A percentile compares a stretch with the other conserved stretches of the same genome.
phyloP scores from a whole-genome alignment of 53 echinoderm and acorn worm genomes.

The Actinopyga echinites region DNA sequence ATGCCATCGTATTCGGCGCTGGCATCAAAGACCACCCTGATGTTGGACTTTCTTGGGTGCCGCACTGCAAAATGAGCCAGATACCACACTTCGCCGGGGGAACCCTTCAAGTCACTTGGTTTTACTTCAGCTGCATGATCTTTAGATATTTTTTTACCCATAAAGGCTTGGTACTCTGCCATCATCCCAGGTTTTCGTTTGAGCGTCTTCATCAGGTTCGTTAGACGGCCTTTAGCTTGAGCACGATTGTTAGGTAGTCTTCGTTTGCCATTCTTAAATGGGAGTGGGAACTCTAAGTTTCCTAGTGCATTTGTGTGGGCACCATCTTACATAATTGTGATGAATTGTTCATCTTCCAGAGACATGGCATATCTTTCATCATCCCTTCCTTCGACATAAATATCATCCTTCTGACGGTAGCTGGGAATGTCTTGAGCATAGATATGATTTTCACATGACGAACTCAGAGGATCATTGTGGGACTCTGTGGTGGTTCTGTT shows the following conservation, averaged over 20 bases:
- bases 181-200: constrained; percentile 15
- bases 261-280: constrained; percentile 11
- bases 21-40: constrained; percentile 60
- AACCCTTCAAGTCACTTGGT: not conserved
- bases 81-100: constrained; percentile 34
- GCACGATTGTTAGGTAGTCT: constrained; percentile 45
- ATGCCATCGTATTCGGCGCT: constrained; percentile 40
- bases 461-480: not conserved
- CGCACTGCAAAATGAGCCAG: constrained; percentile 53
- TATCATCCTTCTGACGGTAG: not conserved
- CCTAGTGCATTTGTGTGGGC: constrained; percentile 38
- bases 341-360: constrained; percentile 46
- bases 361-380: constrained; percentile 45
- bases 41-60: constrained; percentile 47
- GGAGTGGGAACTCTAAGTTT: constrained; percentile 48
- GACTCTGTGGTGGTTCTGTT: constrained; percentile 25
- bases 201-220: constrained; percentile 13
- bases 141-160: constrained; percentile 4
- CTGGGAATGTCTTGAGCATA: constrained; percentile 10
- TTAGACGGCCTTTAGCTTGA: not conserved
- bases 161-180: constrained; percentile 42
- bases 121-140: constrained; percentile 21
- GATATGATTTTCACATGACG: constrained; percentile 41
- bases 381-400: constrained; percentile 18
- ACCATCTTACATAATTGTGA: constrained; percentile 8